These are phyloP conservation scores for Platynereis dumerilii DNA, from an alignment of 2,888 invertebrate species.

Conservation along the genomic window DNA sequence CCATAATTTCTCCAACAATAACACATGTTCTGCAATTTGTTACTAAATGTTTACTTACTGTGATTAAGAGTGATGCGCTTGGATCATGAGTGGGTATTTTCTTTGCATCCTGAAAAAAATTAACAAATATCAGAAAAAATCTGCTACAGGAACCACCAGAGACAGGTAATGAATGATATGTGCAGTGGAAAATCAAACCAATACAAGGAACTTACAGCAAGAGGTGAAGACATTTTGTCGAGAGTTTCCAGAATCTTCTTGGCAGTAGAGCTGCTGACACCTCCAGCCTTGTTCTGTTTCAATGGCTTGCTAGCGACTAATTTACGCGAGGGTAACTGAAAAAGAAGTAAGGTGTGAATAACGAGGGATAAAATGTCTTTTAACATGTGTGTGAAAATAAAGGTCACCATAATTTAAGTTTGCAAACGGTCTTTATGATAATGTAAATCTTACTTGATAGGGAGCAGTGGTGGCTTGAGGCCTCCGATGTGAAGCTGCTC, in stretches of 20 bases:
- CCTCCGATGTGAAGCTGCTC: conserved; percentile 50
- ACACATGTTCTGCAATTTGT: too few species aligned
- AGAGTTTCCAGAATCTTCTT: conserved; percentile 79
- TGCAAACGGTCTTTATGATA: too few species aligned
- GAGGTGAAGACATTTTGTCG: conserved; percentile 82
- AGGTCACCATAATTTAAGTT: too few species aligned
- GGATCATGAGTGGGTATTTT: conserved; percentile 70
- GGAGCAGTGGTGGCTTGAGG: conserved; percentile 42
- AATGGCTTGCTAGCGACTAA: conserved; percentile 57
- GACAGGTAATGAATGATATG: too few species aligned
- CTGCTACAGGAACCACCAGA: too few species aligned
- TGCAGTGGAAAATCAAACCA: too few species aligned
- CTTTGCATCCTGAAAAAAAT: conserved; percentile 71
- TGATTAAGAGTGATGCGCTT: too few species aligned
- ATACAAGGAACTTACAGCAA: conserved; percentile 64
- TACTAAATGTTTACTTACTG: too few species aligned
- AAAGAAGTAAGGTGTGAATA: conserved; percentile 16
- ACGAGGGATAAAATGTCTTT: conserved; percentile 8
- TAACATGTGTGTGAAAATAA: too few species aligned
- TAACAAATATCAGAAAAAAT: conserved; percentile 6
- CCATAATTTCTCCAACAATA: too few species aligned
- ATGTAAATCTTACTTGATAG: conserved; percentile 45
- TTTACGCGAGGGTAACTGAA: conserved; percentile 41
- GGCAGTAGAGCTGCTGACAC: conserved; percentile 74
- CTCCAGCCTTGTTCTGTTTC: conserved; percentile 46